Percentiles rank a stretch among this genome's conserved stretches.
phyloP scores from a whole-genome alignment of 2,113 vertebrate species.

The Bubo blakistoni region DNA sequence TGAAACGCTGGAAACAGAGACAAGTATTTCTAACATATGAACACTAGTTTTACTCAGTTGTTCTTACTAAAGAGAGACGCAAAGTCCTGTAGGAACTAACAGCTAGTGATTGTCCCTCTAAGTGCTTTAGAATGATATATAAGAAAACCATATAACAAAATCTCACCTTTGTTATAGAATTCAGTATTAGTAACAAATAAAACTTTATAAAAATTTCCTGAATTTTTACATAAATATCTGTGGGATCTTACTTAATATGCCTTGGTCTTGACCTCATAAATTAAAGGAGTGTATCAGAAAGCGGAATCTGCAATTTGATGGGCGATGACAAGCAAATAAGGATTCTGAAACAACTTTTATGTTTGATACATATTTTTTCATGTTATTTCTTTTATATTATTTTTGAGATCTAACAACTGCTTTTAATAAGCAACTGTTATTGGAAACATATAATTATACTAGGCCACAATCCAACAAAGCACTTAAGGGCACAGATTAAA shows the following conservation, averaged over 20 bases:
- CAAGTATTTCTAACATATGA: not conserved
- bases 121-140: not conserved
- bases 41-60: not conserved
- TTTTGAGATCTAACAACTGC: conserved; percentile 60
- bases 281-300: not conserved
- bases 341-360: not conserved
- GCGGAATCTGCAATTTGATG: not conserved
- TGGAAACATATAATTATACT: conserved; percentile 66
- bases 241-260: not conserved
- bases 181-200: not conserved
- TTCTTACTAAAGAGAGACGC: not conserved
- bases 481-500: conserved; percentile 65
- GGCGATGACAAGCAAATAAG: not conserved
- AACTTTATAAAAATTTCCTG: not conserved
- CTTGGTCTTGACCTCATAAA: not conserved
- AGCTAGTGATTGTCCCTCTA: not conserved
- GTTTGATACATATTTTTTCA: conserved; percentile 21
- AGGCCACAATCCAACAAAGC: conserved; percentile 67
- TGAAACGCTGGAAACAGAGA: not conserved
- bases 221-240: not conserved
- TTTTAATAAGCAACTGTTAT: conserved; percentile 64
- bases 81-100: not conserved
- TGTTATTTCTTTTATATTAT: conserved; percentile 48
- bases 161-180: not conserved
- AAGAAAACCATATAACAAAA: not conserved